Evolutionary conservation across 2,113 vertebrate species (phyloP).

Genomic region (Climacteris rufus): DNA sequence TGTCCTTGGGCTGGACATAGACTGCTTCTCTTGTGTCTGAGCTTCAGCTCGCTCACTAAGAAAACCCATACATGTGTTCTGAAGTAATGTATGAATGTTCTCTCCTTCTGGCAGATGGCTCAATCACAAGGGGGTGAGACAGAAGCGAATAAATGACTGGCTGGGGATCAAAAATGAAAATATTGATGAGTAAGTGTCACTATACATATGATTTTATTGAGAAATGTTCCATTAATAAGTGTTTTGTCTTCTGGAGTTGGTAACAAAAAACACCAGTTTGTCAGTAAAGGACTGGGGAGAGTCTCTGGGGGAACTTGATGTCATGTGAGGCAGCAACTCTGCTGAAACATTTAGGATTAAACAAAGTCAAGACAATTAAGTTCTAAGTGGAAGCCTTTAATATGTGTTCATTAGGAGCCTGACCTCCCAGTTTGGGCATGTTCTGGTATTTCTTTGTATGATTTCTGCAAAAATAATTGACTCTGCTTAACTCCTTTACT

Average conservation of each 20-base stretch:
- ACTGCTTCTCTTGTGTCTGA: neutral
- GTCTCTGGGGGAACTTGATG: neutral
- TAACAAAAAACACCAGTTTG: neutral
- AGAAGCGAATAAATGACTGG: conserved; percentile 93
- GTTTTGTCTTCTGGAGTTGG: neutral
- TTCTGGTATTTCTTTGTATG: neutral
- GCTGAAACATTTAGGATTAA: neutral
- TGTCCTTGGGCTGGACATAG: neutral
- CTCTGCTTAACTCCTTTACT: neutral
- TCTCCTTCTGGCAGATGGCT: conserved; percentile 83
- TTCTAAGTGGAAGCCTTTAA: neutral
- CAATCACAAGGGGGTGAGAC: conserved; percentile 93
- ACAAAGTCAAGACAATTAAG: neutral
- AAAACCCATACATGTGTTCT: neutral
- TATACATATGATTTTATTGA: neutral
- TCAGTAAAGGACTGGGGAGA: neutral
- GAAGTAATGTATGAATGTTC: neutral
- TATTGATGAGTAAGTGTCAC: conserved; percentile 86
- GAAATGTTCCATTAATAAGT: neutral
- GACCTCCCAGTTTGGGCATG: neutral
- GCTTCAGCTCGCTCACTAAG: neutral
- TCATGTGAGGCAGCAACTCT: neutral
- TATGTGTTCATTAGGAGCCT: neutral
- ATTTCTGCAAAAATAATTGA: neutral
- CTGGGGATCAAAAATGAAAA: conserved; percentile 90